Base-by-base conservation (phyloP, 2,888 invertebrate species). In the Chrysotoxum bicinctum region DNA sequence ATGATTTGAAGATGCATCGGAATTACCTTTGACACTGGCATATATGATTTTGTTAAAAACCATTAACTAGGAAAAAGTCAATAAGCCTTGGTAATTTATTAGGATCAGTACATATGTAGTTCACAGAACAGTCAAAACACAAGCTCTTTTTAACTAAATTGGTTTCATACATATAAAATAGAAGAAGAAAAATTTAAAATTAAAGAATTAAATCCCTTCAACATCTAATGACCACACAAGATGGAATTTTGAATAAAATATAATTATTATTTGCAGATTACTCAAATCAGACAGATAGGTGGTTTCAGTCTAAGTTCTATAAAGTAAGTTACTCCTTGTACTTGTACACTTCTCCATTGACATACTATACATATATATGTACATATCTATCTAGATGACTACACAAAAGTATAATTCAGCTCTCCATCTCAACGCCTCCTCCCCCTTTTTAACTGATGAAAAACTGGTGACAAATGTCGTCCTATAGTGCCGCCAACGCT, bases 401-500 rank as follows among this genome's bases (percentile, higher is more conserved):
- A 21, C 12, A n/a, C n/a, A 52, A n/a, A 52, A 9, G n/a, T 9
- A 52, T 30, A 16, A 16, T 30, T 16, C 2, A 19, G 30, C 10
- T 5, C 54, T 32, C 30, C 3, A 30, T 5, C 7, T 14, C 14
- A 32, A 30, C 10, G 16, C n/a, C n/a, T n/a, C 26, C 26, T 8
- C 26, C 26, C 52, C n/a, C 9, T 10, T 54, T 32, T 30, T 6
- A 54, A 9, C 30, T 2, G 30, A 54, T 54, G 54, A 30, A 32
- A 54, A 54, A 30, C n/a, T 54, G 30, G 54, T 54, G 54, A 54
- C 54, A 54, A 54, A 54, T 54, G 16, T 54, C 54, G 8, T 52
- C 52, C 52, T 52, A 7, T 30, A 23, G 14, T n/a, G 26, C 26
- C 9, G 8, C 19, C n/a, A 6, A 0, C 19, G 21, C 48, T 3